phyloP scores from a whole-genome alignment of 2,888 invertebrate species.

The Tenthredo mesomela region DNA sequence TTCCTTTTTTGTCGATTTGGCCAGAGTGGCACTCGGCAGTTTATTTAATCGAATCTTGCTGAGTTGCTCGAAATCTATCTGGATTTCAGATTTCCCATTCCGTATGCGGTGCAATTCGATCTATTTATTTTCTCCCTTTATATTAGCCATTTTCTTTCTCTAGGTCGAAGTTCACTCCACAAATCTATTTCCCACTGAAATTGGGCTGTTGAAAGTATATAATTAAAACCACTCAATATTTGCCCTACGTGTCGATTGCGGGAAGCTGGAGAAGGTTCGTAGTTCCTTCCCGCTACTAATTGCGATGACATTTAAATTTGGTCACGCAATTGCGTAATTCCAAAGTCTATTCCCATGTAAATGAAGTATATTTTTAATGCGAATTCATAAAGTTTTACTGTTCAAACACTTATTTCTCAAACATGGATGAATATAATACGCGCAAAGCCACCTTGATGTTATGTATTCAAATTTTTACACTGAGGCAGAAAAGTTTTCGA shows the following conservation, averaged over 20 bases:
- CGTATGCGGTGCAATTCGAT: conserved; percentile 23
- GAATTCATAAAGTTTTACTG: background rate
- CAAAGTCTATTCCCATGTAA: background rate
- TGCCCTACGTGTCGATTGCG: background rate
- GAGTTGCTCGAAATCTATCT: conserved; percentile 40
- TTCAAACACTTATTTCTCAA: background rate
- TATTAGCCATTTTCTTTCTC: background rate
- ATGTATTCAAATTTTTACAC: background rate
- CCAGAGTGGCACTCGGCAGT: conserved; percentile 44
- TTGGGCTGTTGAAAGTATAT: background rate
- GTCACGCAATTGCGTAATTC: background rate
- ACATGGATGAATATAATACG: background rate
- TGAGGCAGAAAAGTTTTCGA: background rate
- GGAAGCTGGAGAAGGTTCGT: background rate
- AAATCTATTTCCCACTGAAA: background rate
- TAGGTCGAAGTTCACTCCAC: background rate
- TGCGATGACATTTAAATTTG: background rate
- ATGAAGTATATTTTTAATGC: background rate
- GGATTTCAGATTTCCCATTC: conserved; percentile 41
- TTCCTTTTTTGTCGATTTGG: conserved; percentile 26
- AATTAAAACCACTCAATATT: background rate
- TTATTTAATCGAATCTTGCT: conserved; percentile 50
- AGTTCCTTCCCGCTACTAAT: background rate
- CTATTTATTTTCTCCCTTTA: background rate
- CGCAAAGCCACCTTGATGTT: background rate